These are phyloP conservation scores for Corythornis leucogaster DNA, from an alignment of 2,797 vertebrate genomes.

Conservation along the genomic window DNA sequence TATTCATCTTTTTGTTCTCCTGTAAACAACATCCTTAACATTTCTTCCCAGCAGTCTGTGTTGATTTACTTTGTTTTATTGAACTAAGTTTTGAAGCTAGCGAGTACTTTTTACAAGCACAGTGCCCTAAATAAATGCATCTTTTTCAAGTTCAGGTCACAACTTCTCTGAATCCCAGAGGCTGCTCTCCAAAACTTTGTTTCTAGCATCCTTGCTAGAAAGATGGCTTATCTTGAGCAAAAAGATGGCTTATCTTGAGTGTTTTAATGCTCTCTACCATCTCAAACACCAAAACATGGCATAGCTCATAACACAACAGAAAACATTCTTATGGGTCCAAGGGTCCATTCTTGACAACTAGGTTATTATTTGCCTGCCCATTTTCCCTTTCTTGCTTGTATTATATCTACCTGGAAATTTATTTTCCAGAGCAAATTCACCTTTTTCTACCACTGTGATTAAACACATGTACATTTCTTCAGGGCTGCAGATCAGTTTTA, in stretches of 20 bases:
- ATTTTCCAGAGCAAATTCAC: not conserved
- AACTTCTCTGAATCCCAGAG: constrained; percentile 1
- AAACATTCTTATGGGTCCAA: not conserved
- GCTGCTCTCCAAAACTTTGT: constrained; percentile 4
- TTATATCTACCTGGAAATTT: not conserved
- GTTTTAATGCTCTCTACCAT: not conserved
- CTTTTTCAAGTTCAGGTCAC: not conserved
- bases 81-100: constrained; percentile 24
- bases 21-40: constrained; percentile 47
- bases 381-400: not conserved
- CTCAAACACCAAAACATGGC: not conserved
- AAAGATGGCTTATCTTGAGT: not conserved
- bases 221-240: not conserved
- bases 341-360: not conserved
- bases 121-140: not conserved
- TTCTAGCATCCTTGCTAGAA: constrained; percentile 10
- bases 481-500: not conserved
- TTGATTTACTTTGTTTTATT: constrained; percentile 44
- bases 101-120: not conserved
- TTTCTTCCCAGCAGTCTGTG: constrained; percentile 10
- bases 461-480: not conserved
- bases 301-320: not conserved
- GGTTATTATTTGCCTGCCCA: not conserved
- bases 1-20: constrained; percentile 44
- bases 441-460: not conserved